Evolutionary conservation across 2,888 invertebrate species (phyloP).

Genomic region (Merodon equestris): DNA sequence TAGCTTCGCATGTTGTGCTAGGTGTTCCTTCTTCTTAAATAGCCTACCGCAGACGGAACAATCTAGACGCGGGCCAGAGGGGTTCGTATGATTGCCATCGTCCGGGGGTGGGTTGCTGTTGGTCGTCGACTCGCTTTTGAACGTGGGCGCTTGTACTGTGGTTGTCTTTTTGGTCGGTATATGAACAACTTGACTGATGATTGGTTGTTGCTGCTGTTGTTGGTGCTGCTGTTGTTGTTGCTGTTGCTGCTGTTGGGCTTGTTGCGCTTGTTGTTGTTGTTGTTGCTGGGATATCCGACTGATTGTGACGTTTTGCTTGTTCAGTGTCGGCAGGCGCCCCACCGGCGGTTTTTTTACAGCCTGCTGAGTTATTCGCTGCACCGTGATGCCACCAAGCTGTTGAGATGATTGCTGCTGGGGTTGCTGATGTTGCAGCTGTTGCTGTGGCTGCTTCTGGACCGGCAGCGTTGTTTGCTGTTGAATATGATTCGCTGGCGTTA

Average conservation of each 20-base stretch:
- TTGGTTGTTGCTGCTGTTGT: slow-evolving; percentile 40
- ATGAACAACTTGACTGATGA: slow-evolving; percentile 33
- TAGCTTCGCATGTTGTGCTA: slow-evolving; percentile 84
- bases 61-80: slow-evolving; percentile 70
- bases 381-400: slow-evolving; percentile 70
- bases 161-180: slow-evolving; percentile 35
- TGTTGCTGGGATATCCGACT: slow-evolving; percentile 73
- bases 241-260: slow-evolving; percentile 37
- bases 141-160: slow-evolving; percentile 19
- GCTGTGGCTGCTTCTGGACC: slow-evolving; percentile 65
- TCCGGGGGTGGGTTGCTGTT: slow-evolving; percentile 36
- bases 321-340: slow-evolving; percentile 72
- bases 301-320: slow-evolving; percentile 77
- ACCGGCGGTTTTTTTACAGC: slow-evolving; percentile 46
- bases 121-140: slow-evolving; percentile 16
- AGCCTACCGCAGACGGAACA: slow-evolving; percentile 83
- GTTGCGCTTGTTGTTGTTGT: slow-evolving; percentile 37
- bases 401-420: slow-evolving; percentile 53
- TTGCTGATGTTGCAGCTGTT: slow-evolving; percentile 23
- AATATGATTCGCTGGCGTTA: slow-evolving; percentile 71
- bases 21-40: slow-evolving; percentile 85
- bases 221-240: slow-evolving; percentile 73
- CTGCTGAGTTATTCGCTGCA: slow-evolving; percentile 71
- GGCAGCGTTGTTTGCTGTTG: slow-evolving; percentile 72
- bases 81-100: slow-evolving; percentile 40